phyloP scores from a whole-genome alignment of 2,888 invertebrate species.

The Dendrolimus pini region DNA sequence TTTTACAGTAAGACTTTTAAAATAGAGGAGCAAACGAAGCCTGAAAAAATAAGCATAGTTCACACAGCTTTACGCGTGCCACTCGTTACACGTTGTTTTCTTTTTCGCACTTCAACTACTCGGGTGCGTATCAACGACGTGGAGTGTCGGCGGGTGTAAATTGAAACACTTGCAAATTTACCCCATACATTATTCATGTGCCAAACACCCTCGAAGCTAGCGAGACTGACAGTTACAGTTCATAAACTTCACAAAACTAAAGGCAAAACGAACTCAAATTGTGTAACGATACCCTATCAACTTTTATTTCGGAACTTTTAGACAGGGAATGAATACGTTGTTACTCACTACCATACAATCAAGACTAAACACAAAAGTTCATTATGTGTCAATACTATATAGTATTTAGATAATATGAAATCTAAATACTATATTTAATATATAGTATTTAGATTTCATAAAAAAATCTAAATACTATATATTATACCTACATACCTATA shows the following conservation, averaged over 20 bases:
- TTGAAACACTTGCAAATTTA: slow-evolving; percentile 77
- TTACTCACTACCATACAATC: too few relatives aligned
- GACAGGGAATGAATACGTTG: too few relatives aligned
- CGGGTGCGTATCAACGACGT: slow-evolving; percentile 58
- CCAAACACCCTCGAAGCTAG: slow-evolving; percentile 53
- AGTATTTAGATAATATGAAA: too few relatives aligned
- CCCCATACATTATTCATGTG: slow-evolving; percentile 73
- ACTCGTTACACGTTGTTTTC: slow-evolving; percentile 52
- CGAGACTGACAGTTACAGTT: slow-evolving; percentile 53
- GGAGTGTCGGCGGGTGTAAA: slow-evolving; percentile 70
- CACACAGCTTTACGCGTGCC: slow-evolving; percentile 18
- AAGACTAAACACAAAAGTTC: too few relatives aligned
- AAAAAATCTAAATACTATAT: too few relatives aligned
- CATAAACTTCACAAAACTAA: slow-evolving; percentile 47
- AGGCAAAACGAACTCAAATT: slow-evolving; percentile 29
- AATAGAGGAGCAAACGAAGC: neutral
- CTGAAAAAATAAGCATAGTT: neutral
- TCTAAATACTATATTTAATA: too few relatives aligned
- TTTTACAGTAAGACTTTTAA: too few relatives aligned
- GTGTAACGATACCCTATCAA: slow-evolving; percentile 1
- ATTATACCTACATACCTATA: too few relatives aligned
- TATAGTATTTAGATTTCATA: too few relatives aligned
- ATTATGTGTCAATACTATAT: too few relatives aligned
- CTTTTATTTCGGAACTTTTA: slow-evolving; percentile 12
- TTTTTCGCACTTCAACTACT: slow-evolving; percentile 69